These are phyloP conservation scores for Cygnus atratus DNA, from an alignment of 2,113 vertebrate species.

Conservation along the genomic window DNA sequence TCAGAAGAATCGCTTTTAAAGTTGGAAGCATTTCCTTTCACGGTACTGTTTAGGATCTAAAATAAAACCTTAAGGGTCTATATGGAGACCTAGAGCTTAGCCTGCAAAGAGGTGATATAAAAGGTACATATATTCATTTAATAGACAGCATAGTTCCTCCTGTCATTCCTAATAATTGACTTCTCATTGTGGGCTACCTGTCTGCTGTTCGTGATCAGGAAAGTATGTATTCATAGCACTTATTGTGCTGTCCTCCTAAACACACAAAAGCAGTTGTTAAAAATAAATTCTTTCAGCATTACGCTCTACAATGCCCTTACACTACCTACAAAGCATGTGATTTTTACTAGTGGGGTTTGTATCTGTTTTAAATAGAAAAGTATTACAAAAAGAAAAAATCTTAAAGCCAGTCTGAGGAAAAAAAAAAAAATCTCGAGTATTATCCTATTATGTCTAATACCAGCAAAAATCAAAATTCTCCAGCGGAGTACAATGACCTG, in stretches of 20 bases:
- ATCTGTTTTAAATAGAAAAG: neutral
- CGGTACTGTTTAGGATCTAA: neutral
- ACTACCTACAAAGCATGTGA: fast-evolving
- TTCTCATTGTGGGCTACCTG: neutral
- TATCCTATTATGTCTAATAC: neutral
- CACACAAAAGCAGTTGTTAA: neutral
- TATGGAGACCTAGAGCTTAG: neutral
- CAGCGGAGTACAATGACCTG: neutral
- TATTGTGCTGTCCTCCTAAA: neutral
- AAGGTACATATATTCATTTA: neutral
- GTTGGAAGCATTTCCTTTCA: neutral
- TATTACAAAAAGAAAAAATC: neutral
- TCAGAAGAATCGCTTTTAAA: neutral
- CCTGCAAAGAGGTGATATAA: neutral
- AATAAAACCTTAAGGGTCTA: neutral
- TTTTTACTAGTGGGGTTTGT: neutral
- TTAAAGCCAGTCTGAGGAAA: neutral
- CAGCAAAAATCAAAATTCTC: neutral
- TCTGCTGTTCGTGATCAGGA: neutral
- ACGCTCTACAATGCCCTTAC: fast-evolving
- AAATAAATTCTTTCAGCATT: neutral
- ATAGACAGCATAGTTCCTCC: neutral
- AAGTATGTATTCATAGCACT: neutral
- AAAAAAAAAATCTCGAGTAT: neutral
- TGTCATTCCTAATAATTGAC: neutral